Evolutionary conservation across 2,113 vertebrate species (phyloP), one percentile per base, ranked within the genome.

Genomic region (Butorides virescens): DNA sequence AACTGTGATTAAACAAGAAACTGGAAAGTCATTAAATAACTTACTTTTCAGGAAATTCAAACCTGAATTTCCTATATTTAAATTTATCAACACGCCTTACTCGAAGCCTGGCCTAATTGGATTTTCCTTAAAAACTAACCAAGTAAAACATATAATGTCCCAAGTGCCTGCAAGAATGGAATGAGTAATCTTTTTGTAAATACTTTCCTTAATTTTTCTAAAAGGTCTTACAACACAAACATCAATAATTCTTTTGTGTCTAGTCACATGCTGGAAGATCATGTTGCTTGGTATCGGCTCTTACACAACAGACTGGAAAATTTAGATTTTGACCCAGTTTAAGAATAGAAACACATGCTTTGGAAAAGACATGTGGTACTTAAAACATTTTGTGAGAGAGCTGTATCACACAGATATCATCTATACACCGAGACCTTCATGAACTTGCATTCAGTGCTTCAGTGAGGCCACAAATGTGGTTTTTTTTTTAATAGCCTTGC

Each of bases 221-320:
- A 20, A 55, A 10, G 49, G n/a, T 86, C 36, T 74, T 50, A 14
- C 20, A 81, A 17, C 32, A 92, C 16, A 65, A 87, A 78, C 34
- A 74, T 75, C 91, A 94, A 34, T 89, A 85, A 95, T 46, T 78
- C 77, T 72, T 84, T 92, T 95, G 68, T 86, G 52, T 59, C 42
- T 55, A 72, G 56, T 89, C 91, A 96, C 37, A 85, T 55, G 68
- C 22, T 75, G 15, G 26, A 87, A 75, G 56, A 78, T 90, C 87
- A 94, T 22, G 34, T 77, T 95, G 32, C 71, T 83, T 44, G 26
- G 26, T 71, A 71, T 81, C 86, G 86, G 26, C 42, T 91, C 29
- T 46, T 84, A 50, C 2, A 62, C 20, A 93, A 78, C 5, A 71
- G 76, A 85, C 26, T 52, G 39, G n/a, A 85, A 90, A 90, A 91